Base-by-base conservation (phyloP, 2,888 invertebrate species). In the Venusia cambrica region DNA sequence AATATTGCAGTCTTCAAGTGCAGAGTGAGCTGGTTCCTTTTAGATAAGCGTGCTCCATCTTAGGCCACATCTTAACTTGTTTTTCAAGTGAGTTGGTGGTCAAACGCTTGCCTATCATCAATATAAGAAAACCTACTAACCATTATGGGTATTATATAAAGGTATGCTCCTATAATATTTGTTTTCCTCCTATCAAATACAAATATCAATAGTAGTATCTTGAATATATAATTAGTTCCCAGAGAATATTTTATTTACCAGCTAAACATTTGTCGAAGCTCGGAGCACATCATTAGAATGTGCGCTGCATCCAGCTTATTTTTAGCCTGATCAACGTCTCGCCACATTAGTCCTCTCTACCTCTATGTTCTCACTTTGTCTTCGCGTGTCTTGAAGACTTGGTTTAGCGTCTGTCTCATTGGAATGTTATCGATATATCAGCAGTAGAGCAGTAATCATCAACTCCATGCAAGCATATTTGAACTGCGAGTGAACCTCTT, bases 291-390 rank as follows among this genome's bases (percentile, higher is more conserved):
- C 39, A 40, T 40, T 40, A 40, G 30, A 12, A 31, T 17, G 25
- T 22, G 21, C 17, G 21, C 48, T 54, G 54, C 48, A 49, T 44
- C 47, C 47, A 38, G 32, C 32, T 43, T 78, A 78, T 77, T 76
- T 79, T 73, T 66, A 70, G 76, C 66, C 53, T 55, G 51, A 57
- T 62, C 65, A 58, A 51, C 58, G 60, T 60, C n/a, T n/a, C 57
- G 60, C 64, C 54, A 60, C 71, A 58, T 67, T 62, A 59, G 59
- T 59, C 39, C 45, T 42, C 35, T 38, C 39, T 38, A n/a, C n/a
- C 37, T 51, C 27, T 40, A 35, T 38, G 45, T 30, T 38, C 25
- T 33, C 20, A 29, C 32, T 38, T 22, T 28, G 22, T 19, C 22
- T 33, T 26, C 5, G 32, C 15, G 9, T 33, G 32, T 19, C 32